phyloP scores from a whole-genome alignment of 2,113 vertebrate species.

The Theristicus caerulescens region DNA sequence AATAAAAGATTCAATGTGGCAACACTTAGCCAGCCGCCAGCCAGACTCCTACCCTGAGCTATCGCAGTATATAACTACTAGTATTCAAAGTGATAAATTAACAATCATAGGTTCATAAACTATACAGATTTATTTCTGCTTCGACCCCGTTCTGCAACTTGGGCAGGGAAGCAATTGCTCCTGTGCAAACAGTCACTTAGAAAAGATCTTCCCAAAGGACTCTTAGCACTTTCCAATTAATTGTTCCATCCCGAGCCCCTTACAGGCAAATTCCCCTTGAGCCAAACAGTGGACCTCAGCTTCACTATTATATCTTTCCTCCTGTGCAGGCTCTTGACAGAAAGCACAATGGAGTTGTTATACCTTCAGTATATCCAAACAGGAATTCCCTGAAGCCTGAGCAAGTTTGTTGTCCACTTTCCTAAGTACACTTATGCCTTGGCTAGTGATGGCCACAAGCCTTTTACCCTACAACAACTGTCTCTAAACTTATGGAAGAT shows the following conservation, averaged over 20 bases:
- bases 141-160: neutral
- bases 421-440: neutral
- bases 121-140: neutral
- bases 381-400: neutral
- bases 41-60: neutral
- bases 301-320: neutral
- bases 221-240: neutral
- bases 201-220: neutral
- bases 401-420: neutral
- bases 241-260: neutral
- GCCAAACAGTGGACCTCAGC: rapidly evolving
- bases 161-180: neutral
- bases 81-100: neutral
- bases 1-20: neutral
- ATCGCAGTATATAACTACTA: neutral
- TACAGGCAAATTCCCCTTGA: neutral
- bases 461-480: neutral
- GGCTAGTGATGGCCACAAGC: neutral
- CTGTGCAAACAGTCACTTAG: neutral
- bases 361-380: neutral
- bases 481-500: rapidly evolving
- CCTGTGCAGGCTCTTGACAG: neutral
- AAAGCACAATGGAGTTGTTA: neutral
- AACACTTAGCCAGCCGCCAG: neutral
- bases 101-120: neutral